These are phyloP conservation scores for Hypsopygia costalis DNA, from an alignment of 2,888 invertebrate genomes.

Conservation along the genomic window DNA sequence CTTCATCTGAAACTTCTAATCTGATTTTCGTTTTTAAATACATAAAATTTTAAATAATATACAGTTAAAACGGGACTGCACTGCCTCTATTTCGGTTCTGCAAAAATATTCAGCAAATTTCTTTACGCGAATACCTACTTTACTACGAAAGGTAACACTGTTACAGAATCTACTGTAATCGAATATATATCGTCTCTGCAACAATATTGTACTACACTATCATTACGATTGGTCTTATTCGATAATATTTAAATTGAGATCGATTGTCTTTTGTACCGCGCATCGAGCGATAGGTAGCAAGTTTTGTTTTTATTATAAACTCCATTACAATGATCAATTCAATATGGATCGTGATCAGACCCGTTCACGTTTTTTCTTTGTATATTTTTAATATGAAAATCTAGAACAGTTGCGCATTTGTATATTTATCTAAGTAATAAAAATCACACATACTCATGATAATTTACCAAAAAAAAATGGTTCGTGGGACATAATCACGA, in stretches of 20 bases:
- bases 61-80: no score
- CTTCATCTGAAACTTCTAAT: no score
- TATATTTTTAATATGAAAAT: background rate
- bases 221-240: background rate
- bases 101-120: no score
- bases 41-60: no score
- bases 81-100: no score
- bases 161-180: no score
- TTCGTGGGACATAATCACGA: constrained; percentile 10
- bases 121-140: no score
- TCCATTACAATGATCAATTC: constrained; percentile 4
- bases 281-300: background rate
- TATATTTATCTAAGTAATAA: background rate
- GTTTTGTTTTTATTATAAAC: constrained; percentile 4
- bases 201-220: background rate
- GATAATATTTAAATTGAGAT: constrained; percentile 1
- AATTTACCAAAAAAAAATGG: background rate
- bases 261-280: constrained; percentile 5
- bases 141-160: no score
- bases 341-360: constrained; percentile 2
- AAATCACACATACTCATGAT: no score
- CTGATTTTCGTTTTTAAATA: no score
- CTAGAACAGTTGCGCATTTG: background rate
- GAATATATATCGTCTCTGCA: background rate
- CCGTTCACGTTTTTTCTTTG: background rate